Conservation (phyloP, 2,797 vertebrate genomes). For the Scyliorhinus canicula region DNA sequence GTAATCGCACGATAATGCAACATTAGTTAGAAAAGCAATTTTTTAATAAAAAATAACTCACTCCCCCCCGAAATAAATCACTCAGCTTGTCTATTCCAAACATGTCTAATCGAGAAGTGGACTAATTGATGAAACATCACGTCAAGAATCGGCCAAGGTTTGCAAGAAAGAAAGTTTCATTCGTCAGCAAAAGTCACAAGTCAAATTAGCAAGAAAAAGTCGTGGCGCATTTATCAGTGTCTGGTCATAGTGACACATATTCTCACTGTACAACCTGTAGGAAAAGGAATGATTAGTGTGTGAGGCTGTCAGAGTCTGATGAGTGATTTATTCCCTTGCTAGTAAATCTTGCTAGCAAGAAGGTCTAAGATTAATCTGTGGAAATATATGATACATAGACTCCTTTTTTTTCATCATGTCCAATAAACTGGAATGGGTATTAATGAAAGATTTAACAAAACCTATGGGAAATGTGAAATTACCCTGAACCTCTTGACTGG, state of each 20-base stretch:
- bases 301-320: conserved; percentile 20
- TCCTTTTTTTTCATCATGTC: conserved; percentile 27
- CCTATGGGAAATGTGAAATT: conserved; percentile 14
- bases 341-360: conserved; percentile 16
- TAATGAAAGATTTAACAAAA: conserved; percentile 34
- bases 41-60: conserved; percentile 10
- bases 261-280: conserved; percentile 3
- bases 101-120: not conserved
- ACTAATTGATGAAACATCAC: conserved; percentile 21
- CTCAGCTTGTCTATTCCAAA: not conserved
- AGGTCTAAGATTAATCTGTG: conserved; percentile 21
- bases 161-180: conserved; percentile 18
- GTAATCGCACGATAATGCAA: not conserved
- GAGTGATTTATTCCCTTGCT: not conserved
- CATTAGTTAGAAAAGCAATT: conserved; percentile 9
- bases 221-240: not conserved
- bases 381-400: conserved; percentile 34
- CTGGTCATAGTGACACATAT: not conserved
- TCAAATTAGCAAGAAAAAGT: conserved; percentile 28
- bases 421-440: conserved; percentile 24
- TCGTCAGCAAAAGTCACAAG: conserved; percentile 25
- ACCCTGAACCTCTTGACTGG: not conserved
- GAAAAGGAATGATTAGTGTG: conserved; percentile 6
- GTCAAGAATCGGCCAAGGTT: conserved; percentile 20
- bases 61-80: not conserved